Conservation (phyloP, 2,797 vertebrate species). For the Phylloscopus collybita region DNA sequence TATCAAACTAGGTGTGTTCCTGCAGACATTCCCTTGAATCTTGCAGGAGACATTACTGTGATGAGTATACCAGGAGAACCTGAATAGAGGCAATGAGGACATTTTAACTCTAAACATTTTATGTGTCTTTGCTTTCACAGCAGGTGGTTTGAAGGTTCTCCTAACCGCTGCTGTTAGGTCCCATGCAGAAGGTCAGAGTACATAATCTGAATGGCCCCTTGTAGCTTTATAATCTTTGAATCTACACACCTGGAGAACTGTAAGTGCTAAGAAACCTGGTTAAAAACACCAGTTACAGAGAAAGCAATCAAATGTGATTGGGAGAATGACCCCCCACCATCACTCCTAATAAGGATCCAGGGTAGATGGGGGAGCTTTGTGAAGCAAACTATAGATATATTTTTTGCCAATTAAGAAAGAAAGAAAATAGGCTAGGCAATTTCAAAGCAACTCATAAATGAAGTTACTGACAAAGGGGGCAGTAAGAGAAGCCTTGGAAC, state of each 20-base stretch:
- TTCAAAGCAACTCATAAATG: background rate
- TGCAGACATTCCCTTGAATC: background rate
- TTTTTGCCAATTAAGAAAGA: background rate
- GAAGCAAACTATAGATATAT: fast-evolving
- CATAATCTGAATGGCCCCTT: background rate
- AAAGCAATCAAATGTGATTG: background rate
- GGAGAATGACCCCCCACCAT: background rate
- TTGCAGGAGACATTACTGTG: background rate
- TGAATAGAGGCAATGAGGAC: background rate
- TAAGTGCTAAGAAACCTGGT: constrained; percentile 5
- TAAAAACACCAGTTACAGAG: background rate
- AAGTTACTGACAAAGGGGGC: background rate
- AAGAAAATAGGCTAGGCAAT: background rate
- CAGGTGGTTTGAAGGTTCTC: background rate
- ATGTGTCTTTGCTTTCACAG: background rate
- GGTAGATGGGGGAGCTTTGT: background rate
- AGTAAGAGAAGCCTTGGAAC: background rate
- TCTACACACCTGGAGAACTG: background rate
- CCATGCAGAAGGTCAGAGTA: constrained; percentile 17
- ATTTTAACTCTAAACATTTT: constrained; percentile 25
- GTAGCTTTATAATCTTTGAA: constrained; percentile 30
- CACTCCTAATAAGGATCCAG: background rate
- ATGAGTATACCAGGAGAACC: background rate
- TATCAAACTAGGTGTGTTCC: background rate
- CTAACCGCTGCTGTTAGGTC: background rate